Percentiles rank a stretch among this genome's conserved stretches.
Conservation (phyloP, 1,140 invertebrate species). For the Drosophila punjabiensis region DNA sequence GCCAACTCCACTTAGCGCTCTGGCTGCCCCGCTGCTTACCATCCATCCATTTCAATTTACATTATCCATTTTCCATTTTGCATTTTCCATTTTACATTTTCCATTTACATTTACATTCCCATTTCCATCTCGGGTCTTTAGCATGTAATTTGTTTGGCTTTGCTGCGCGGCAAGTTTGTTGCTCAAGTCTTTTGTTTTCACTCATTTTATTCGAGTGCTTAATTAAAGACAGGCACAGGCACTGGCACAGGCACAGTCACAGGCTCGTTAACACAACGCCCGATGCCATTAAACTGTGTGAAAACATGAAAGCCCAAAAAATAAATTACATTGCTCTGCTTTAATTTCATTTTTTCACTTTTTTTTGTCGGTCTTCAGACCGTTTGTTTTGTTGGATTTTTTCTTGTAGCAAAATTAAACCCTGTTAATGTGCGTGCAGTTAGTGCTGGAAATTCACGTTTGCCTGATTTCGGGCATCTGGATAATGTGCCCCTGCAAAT, state of each 20-base stretch:
- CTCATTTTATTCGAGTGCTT: conserved; percentile 65
- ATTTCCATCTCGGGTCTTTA: conserved; percentile 33
- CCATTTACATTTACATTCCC: conserved; percentile 7
- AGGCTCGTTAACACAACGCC: conserved; percentile 61
- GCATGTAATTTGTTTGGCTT: conserved; percentile 56
- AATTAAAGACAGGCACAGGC: conserved; percentile 62
- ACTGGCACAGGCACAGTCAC: conserved; percentile 18
- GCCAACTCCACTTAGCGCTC: conserved; percentile 15
- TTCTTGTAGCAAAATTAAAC: conserved; percentile 58
- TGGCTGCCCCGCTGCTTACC: conserved; percentile 20
- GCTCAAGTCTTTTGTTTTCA: conserved; percentile 80
- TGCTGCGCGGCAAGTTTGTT: conserved; percentile 61
- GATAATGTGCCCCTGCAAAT: conserved; percentile 62
- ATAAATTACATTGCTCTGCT: conserved; percentile 70
- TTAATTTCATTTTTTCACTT: conserved; percentile 50
- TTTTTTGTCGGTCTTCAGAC: background rate
- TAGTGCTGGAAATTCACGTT: conserved; percentile 46
- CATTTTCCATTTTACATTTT: conserved; percentile 11
- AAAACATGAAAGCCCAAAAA: conserved; percentile 58
- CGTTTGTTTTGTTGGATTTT: conserved; percentile 1
- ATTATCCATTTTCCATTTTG: conserved; percentile 14
- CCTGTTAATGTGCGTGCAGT: conserved; percentile 72
- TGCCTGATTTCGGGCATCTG: conserved; percentile 63
- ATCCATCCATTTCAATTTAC: conserved; percentile 16
- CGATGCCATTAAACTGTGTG: conserved; percentile 59